Base-by-base conservation (phyloP, 1,140 invertebrate genomes). In the Lepidostoma basale region DNA sequence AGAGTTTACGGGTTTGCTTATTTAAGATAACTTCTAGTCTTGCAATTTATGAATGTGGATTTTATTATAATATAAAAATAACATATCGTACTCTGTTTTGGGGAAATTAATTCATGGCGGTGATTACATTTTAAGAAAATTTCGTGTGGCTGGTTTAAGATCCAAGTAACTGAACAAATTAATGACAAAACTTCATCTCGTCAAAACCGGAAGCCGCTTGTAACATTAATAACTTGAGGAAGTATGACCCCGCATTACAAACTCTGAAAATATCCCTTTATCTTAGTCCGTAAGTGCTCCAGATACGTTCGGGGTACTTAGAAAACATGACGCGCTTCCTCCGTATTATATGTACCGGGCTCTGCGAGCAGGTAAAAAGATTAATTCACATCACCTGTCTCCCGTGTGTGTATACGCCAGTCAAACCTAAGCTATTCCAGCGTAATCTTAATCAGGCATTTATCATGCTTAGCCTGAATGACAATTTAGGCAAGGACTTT, bases 181-280 rank as follows among this genome's bases (percentile, higher is more conserved):
- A 54, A 54, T 54, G 26, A 54, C 49, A 54, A 54, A 54, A 54
- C 49, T 54, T 54, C 49, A 54, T 54, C 49, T 54, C 49, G 26
- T 47, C 44, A 47, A 18, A 22, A 18, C 20, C 49, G 25, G 49
- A 54, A 54, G 49, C 23, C n/a, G 26, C 18, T 18, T 45, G 49
- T 14, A 54, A 28, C 49, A 54, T 54, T 54, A 54, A 54, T 54
- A 54, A 54, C 49, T 54, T 28, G 23, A 54, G 49, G 30, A 54
- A 14, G 49, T 54, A 26, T 54, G 49, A 54, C 49, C 26, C 49
- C 14, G 49, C 18, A 54, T 28, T 16, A 54, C 49, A n/a, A 54
- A 54, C 49, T 54, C 26, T 12, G 49, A 54, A 45, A 54, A 54
- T 14, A 54, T 54, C 49, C 49, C 49, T 28, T 16, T 28, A 25